These are phyloP conservation scores for Petrocephalus sullivani DNA, from an alignment of 2,797 vertebrate species.

Conservation along the genomic window DNA sequence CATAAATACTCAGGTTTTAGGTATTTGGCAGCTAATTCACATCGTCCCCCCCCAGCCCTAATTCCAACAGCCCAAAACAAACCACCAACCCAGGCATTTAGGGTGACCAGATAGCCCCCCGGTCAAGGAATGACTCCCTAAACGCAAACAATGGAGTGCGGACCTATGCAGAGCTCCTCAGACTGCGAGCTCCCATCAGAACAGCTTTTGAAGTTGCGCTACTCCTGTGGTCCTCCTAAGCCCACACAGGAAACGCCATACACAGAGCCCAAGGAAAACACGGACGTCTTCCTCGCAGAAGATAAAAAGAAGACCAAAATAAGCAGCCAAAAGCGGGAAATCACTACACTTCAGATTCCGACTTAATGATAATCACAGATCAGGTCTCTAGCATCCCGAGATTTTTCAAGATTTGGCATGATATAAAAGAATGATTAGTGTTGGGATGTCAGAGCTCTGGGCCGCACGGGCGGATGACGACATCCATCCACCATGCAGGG, in stretches of 20 bases:
- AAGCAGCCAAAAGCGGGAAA: conserved; percentile 28
- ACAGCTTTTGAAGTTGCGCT: background rate
- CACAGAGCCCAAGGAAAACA: conserved; percentile 31
- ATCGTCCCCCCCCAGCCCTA: background rate
- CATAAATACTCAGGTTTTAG: background rate
- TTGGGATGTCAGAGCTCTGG: background rate
- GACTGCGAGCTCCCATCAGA: background rate
- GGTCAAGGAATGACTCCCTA: background rate
- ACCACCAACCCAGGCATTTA: background rate
- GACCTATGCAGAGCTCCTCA: background rate
- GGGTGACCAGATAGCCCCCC: background rate
- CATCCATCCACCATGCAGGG: background rate
- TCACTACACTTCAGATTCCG: conserved; percentile 27
- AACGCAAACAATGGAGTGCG: background rate
- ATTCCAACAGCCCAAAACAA: background rate
- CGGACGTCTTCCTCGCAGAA: conserved; percentile 41
- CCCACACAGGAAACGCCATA: conserved; percentile 25
- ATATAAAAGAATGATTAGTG: conserved; percentile 5
- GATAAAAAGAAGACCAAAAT: conserved; percentile 21
- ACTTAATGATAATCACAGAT: conserved; percentile 43
- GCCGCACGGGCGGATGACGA: conserved; percentile 23
- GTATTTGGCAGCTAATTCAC: background rate
- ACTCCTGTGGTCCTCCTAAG: background rate
- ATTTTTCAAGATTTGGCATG: conserved; percentile 20
- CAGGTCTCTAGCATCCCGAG: conserved; percentile 31